Base-by-base conservation (phyloP, 2,888 invertebrate species). In the Oxycera nigricornis region DNA sequence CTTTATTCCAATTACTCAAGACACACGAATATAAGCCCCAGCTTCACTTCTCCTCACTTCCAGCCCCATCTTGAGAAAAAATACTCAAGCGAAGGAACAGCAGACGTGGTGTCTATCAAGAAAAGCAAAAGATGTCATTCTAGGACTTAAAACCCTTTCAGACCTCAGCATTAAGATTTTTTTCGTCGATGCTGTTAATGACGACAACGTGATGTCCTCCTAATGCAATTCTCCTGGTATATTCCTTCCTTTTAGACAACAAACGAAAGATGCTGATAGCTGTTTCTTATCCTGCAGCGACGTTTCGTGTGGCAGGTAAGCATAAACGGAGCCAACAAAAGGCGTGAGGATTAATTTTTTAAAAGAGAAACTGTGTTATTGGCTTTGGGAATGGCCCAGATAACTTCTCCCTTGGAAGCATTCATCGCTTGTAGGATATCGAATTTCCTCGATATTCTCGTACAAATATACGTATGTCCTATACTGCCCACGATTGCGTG, bases 301-400 rank as follows among this genome's bases (percentile, higher is more conserved):
- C 41, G 14, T 39, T 59, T 11, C 41, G 17, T 55, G 17, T 35
- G 20, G n/a, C 59, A 72, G 59, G 59, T 59, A 72, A 39, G 35
- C 35, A 59, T 31, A 30, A 70, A 30, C 17, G 41, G 41, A 72
- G 30, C 65, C 55, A 57, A 75, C 70, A 75, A 75, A 75, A 73
- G 75, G 75, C 75, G 75, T 75, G 75, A 75, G 75, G 75, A 75
- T 75, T 75, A 75, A 41, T 75, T 70, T 70, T 73, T 75, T 74
- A 24, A 55, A 59, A 72, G 41, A 52, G 28, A 31, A 35, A 62
- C 41, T 65, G 41, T 24, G 67, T 57, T 67, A 55, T 57, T 62
- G 26, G 28, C 52, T 24, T 7, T 17, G n/a, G 30, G 20, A 28
- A 24, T 68, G 28, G 7, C 55, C 31, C 17, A 35, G 65, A 22